Evolutionary conservation across 2,113 vertebrate species (phyloP).

Genomic region (Ardeotis arabs): DNA sequence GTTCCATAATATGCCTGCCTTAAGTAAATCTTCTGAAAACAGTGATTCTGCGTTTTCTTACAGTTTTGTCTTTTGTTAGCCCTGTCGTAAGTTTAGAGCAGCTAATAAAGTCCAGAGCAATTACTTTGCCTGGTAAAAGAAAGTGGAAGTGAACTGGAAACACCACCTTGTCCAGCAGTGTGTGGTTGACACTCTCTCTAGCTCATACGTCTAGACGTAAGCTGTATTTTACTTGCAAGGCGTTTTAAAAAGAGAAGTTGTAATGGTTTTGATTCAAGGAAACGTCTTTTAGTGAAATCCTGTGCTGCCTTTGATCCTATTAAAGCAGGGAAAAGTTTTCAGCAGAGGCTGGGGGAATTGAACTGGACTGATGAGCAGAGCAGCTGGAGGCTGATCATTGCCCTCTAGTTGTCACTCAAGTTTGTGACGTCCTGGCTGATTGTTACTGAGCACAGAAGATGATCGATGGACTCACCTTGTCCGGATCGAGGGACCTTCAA

Average conservation of each 20-base stretch:
- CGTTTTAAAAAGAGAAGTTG: background rate
- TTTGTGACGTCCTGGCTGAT: constrained; percentile 45
- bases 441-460: constrained; percentile 28
- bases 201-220: background rate
- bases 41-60: background rate
- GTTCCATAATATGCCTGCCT: background rate
- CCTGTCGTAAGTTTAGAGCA: background rate
- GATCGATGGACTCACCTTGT: constrained; percentile 51
- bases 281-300: background rate
- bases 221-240: background rate
- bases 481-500: constrained; percentile 36
- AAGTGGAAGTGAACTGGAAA: constrained; percentile 8
- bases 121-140: constrained; percentile 32
- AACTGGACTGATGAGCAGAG: background rate
- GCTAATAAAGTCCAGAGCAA: constrained; percentile 40
- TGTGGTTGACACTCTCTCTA: background rate
- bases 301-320: background rate
- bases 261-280: background rate
- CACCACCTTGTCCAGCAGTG: background rate
- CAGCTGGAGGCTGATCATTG: constrained; percentile 42
- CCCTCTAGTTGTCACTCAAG: constrained; percentile 62
- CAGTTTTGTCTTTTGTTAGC: constrained; percentile 45
- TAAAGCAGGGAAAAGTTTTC: background rate
- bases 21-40: constrained; percentile 8
- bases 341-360: constrained; percentile 4